Conservation (phyloP, 35 echinoderm and acorn worm genomes). For the Apostichopus parvimensis region DNA sequence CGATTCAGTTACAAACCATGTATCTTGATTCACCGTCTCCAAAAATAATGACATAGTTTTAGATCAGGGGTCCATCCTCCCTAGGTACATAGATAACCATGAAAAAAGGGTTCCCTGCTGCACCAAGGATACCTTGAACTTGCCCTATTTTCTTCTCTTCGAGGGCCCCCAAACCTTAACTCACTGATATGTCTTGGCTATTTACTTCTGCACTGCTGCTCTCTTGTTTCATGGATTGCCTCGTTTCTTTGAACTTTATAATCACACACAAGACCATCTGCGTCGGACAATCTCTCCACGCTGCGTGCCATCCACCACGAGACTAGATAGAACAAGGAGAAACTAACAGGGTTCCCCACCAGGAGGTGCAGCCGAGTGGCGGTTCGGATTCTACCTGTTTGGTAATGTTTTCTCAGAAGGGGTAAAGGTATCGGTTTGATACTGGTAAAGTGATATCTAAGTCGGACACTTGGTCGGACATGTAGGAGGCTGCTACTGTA, state of each 20-base stretch:
- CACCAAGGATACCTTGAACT: background rate
- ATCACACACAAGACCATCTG: background rate
- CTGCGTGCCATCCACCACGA: background rate
- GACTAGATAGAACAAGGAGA: background rate
- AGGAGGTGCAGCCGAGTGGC: background rate
- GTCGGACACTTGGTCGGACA: background rate
- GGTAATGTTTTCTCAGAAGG: slow-evolving; percentile 17
- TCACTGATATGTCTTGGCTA: background rate
- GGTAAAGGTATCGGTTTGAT: slow-evolving; percentile 1
- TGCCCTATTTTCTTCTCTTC: background rate
- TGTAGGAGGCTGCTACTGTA: slow-evolving; percentile 6
- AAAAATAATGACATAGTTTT: background rate
- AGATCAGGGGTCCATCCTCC: background rate
- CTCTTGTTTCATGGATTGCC: too few relatives aligned
- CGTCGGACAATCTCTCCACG: background rate
- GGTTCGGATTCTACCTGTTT: background rate
- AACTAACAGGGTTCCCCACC: background rate
- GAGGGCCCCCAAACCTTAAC: background rate
- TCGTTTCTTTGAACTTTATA: background rate
- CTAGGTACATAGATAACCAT: background rate
- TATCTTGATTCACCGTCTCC: background rate
- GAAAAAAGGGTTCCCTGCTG: background rate
- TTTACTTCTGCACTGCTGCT: background rate
- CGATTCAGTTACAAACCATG: too few relatives aligned
- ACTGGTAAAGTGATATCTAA: background rate